A percentile compares a stretch with the other conserved stretches of the same genome.
Conservation (phyloP, 2,113 vertebrate genomes). For the Pelodiscus sinensis region DNA sequence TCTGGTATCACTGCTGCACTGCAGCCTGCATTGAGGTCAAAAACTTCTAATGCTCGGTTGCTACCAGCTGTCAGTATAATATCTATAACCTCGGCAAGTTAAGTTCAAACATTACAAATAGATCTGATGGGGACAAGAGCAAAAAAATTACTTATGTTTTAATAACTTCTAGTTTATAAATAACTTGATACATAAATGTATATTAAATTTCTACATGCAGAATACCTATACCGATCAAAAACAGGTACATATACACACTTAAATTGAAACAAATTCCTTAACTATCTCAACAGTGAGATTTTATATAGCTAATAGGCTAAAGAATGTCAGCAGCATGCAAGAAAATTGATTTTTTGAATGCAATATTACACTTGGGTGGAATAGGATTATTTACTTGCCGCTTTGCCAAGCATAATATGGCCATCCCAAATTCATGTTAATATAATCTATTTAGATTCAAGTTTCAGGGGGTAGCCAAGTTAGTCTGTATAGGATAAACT, state of each 20-base stretch:
- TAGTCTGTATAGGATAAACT: too few species aligned
- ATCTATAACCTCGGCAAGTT: constrained; percentile 75
- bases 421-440: not conserved
- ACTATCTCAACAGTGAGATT: not conserved
- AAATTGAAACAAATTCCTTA: not conserved
- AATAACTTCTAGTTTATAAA: not conserved
- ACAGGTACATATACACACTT: not conserved
- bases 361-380: not conserved
- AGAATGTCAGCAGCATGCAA: not conserved
- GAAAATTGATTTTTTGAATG: not conserved
- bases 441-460: too few species aligned
- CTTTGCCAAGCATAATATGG: not conserved
- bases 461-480: too few species aligned
- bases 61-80: constrained; percentile 83
- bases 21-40: constrained; percentile 86
- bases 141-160: not conserved
- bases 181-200: not conserved
- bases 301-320: not conserved
- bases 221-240: not conserved
- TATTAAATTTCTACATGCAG: not conserved
- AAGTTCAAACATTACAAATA: constrained; percentile 38
- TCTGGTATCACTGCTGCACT: constrained; percentile 79
- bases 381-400: not conserved
- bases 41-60: constrained; percentile 84
- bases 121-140: not conserved